phyloP scores from a whole-genome alignment of 1,140 invertebrate species.

The Notospermus geniculatus region DNA sequence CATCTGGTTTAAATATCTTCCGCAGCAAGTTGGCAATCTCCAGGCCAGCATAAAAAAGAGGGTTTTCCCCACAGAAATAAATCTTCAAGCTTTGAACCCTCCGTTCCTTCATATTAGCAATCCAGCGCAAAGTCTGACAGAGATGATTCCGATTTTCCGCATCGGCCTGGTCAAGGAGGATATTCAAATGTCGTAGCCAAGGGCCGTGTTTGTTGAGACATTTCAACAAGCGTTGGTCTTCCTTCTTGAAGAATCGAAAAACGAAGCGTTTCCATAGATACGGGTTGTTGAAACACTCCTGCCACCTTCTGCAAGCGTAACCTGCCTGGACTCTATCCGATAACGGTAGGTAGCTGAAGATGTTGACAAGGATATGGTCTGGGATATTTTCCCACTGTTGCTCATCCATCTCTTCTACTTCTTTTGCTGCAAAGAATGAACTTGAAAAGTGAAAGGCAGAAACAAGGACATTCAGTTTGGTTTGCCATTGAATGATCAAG shows the following conservation, averaged over 20 bases:
- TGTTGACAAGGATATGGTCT: slow-evolving; percentile 17
- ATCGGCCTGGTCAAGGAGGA: slow-evolving; percentile 17
- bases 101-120: slow-evolving; percentile 20
- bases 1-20: slow-evolving; percentile 25
- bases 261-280: slow-evolving; percentile 19
- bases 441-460: no score
- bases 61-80: slow-evolving; percentile 33
- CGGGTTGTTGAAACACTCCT: slow-evolving; percentile 9
- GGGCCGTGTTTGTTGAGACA: slow-evolving; percentile 11
- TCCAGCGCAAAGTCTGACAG: slow-evolving; percentile 18
- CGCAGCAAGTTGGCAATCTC: slow-evolving; percentile 30
- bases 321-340: slow-evolving; percentile 14
- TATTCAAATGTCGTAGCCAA: slow-evolving; percentile 10
- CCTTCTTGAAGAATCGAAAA: slow-evolving; percentile 12
- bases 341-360: slow-evolving; percentile 19
- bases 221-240: slow-evolving; percentile 5
- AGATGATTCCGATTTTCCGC: slow-evolving; percentile 24
- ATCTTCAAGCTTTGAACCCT: slow-evolving; percentile 25
- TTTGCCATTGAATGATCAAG: no score
- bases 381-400: slow-evolving; percentile 18
- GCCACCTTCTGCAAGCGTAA: slow-evolving; percentile 16
- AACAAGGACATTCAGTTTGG: no score
- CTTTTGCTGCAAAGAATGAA: no score
- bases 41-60: slow-evolving; percentile 35
- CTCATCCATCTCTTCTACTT: no score